Base-by-base conservation (phyloP, 2,888 invertebrate genomes). In the Eristalinus sepulchralis region DNA sequence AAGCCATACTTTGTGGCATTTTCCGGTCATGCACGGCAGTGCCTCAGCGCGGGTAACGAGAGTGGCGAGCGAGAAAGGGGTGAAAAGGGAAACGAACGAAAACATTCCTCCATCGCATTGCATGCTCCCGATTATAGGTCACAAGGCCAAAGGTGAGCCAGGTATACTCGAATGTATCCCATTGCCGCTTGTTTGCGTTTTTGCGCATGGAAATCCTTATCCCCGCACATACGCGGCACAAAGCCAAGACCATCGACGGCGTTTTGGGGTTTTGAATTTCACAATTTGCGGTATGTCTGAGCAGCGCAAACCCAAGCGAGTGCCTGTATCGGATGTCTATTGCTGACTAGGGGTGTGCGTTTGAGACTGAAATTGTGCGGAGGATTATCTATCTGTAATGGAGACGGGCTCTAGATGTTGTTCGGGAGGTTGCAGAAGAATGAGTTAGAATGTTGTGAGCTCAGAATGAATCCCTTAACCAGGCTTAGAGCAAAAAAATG, bases 101-200 rank as follows among this genome's bases (percentile, higher is more conserved):
- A 20, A 47, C 39, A 31, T 53, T 36, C 55, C 27, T 53, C 24
- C 53, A 66, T 62, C 39, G 64, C 34, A 79, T 75, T 71, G 79
- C 82, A 78, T 82, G 86, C 53, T 67, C 73, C 22, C 86, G 82
- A 83, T 82, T 83, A 86, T 86, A 86, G 86, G 86, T 86, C 82
- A 86, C 71, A 71, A 71, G 86, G 78, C 71, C 82, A 82, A 60
- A 86, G 86, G 82, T 77, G 85, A 73, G 64, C 63, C 53, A 59
- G 57, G 57, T 27, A 9, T 24, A 11, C 13, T 24, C 47, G 6
- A 47, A 47, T 24, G 71, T 79, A 79, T 79, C 79, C 78, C 72
- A 67, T 73, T 60, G 64, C 34, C 62, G 66, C 36, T 72, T 77
- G 67, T 77, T 72, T 72, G 78, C 53, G 73, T 78, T 77, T 77